These are phyloP conservation scores for Luscinia megarhynchos DNA, from an alignment of 2,797 vertebrate species.

Conservation along the genomic window DNA sequence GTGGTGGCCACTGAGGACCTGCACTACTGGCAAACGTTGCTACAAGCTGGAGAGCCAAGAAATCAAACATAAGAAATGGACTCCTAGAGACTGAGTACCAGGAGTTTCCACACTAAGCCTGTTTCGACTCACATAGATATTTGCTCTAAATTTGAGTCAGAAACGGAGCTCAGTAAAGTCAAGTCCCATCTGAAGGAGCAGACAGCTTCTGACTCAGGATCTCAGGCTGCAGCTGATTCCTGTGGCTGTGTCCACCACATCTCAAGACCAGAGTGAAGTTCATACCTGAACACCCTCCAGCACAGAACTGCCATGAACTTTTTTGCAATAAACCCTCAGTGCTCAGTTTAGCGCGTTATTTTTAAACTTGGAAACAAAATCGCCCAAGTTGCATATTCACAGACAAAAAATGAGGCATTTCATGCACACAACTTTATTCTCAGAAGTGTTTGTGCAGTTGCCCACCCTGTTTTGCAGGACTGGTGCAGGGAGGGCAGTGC, in stretches of 20 bases:
- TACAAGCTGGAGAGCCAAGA: background rate
- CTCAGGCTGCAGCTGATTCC: background rate
- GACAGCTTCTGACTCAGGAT: background rate
- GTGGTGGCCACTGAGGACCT: background rate
- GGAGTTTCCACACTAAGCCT: background rate
- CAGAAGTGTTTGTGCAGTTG: background rate
- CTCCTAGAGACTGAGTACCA: background rate
- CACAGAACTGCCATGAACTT: rapidly evolving
- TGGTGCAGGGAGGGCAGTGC: background rate
- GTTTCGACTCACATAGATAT: background rate
- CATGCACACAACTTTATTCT: background rate
- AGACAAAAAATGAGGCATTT: background rate
- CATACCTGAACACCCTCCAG: background rate
- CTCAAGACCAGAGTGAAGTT: background rate
- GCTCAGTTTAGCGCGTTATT: background rate
- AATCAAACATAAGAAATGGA: background rate
- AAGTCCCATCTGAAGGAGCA: background rate
- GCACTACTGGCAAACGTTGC: background rate
- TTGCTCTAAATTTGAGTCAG: background rate
- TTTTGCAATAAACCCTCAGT: background rate
- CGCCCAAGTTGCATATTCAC: background rate
- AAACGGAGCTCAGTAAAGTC: background rate
- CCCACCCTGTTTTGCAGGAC: background rate
- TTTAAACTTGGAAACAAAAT: conserved; percentile 1
- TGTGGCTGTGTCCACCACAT: background rate